These are phyloP conservation scores for Eupithecia inturbata DNA, from an alignment of 2,888 invertebrate species.

Conservation along the genomic window DNA sequence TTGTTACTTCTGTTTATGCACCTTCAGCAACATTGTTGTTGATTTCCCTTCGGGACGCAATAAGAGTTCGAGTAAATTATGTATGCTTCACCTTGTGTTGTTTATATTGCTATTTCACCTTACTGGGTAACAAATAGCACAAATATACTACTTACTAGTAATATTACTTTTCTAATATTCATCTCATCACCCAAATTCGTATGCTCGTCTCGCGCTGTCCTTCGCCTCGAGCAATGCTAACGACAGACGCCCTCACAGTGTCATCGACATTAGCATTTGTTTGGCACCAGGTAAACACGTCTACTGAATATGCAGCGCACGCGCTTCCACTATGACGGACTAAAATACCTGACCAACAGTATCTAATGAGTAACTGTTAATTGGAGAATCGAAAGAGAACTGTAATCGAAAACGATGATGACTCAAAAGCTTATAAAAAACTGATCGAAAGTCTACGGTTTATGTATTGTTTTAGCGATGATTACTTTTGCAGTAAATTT, in stretches of 20 bases:
- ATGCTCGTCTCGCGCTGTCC: conserved; percentile 27
- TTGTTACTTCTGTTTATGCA: background rate
- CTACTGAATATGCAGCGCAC: conserved; percentile 58
- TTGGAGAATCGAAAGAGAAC: background rate
- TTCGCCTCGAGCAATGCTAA: conserved; percentile 32
- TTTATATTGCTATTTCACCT: background rate
- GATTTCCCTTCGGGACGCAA: background rate
- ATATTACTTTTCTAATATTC: background rate
- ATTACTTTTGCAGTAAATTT: conserved; percentile 1
- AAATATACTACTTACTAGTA: background rate
- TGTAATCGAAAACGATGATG: background rate
- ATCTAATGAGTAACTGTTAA: background rate
- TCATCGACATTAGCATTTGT: conserved; percentile 42
- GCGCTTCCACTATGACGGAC: conserved; percentile 50
- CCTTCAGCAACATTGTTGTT: background rate
- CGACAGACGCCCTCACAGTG: conserved; percentile 35
- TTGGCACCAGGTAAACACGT: conserved; percentile 50
- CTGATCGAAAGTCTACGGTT: background rate
- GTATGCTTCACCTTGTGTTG: background rate
- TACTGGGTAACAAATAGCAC: background rate
- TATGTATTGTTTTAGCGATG: background rate
- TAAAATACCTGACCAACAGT: conserved; percentile 29
- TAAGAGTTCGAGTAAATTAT: too few species aligned
- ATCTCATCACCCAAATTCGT: conserved; percentile 13
- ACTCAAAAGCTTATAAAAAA: background rate